Percentiles rank a stretch among this genome's conserved stretches.
These are phyloP conservation scores for Lycaena phlaeas DNA, from an alignment of 2,888 invertebrate species.

Conservation along the genomic window DNA sequence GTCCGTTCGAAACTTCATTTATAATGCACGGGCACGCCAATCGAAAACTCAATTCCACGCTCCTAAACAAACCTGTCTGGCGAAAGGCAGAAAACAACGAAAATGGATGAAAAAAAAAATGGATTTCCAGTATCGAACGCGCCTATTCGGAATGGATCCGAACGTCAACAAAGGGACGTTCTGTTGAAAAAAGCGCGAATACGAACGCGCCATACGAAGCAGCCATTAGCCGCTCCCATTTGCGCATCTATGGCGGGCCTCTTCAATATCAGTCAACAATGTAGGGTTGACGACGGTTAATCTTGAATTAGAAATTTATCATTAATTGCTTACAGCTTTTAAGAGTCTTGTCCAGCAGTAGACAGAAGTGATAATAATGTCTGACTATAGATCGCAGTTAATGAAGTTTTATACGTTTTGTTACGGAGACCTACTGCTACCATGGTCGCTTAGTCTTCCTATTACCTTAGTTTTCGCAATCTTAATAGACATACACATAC, in stretches of 20 bases:
- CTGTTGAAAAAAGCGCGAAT: slow-evolving; percentile 62
- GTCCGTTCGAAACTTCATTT: slow-evolving; percentile 6
- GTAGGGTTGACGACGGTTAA: slow-evolving; percentile 23
- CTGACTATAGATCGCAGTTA: no score
- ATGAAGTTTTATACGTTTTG: no score
- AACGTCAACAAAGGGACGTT: slow-evolving; percentile 66
- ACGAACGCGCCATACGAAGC: slow-evolving; percentile 53
- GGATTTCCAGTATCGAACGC: slow-evolving; percentile 49
- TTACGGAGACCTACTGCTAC: no score
- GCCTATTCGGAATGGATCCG: slow-evolving; percentile 57
- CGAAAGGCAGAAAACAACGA: slow-evolving; percentile 38
- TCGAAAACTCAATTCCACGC: slow-evolving; percentile 23
- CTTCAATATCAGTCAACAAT: slow-evolving; percentile 66
- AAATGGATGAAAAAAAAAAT: slow-evolving; percentile 32
- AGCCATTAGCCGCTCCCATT: slow-evolving; percentile 67
- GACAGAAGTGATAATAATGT: no score
- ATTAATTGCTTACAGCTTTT: no score
- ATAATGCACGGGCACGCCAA: slow-evolving; percentile 13
- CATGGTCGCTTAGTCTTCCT: no score
- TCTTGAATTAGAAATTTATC: slow-evolving; percentile 2
- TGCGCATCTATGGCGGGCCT: slow-evolving; percentile 57
- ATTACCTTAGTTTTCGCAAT: no score
- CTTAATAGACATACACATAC: no score
- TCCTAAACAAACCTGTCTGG: slow-evolving; percentile 41
- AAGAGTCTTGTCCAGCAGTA: no score